These are phyloP conservation scores for Lacerta viridis DNA, from an alignment of 2,797 vertebrate genomes.

Conservation along the genomic window DNA sequence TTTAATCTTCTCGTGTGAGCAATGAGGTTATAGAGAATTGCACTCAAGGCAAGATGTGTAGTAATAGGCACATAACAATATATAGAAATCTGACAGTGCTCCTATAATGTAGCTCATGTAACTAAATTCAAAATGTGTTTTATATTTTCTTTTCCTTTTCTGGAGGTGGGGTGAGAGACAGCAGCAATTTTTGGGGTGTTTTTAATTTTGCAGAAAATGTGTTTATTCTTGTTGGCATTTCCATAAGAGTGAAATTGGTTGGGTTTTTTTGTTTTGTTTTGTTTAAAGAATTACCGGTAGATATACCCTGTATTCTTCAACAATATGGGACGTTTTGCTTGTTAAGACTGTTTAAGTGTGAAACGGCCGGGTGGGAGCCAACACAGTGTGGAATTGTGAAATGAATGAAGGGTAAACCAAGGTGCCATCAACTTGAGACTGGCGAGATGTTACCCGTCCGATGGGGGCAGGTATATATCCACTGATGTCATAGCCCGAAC, in stretches of 20 bases:
- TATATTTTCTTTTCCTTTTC: neutral
- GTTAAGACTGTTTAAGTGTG: constrained; percentile 36
- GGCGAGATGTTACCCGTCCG: too few relatives aligned
- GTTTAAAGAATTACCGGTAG: constrained; percentile 37
- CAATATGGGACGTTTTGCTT: constrained; percentile 33
- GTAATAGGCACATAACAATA: rapidly evolving
- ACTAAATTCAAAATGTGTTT: constrained; percentile 37
- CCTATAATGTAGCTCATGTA: constrained; percentile 27
- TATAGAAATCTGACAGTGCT: neutral
- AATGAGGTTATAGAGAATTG: neutral
- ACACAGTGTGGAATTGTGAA: constrained; percentile 10
- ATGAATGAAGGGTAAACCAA: constrained; percentile 27
- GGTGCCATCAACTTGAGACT: constrained; percentile 9
- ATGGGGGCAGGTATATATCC: too few relatives aligned
- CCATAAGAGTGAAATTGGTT: constrained; percentile 49
- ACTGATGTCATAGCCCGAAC: too few relatives aligned
- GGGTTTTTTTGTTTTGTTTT: neutral
- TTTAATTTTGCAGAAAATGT: constrained; percentile 54
- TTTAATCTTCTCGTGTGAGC: neutral
- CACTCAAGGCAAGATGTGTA: neutral
- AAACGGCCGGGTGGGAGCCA: constrained; percentile 52
- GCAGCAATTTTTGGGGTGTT: constrained; percentile 3
- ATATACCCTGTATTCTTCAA: constrained; percentile 8
- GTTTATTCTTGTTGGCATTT: constrained; percentile 45
- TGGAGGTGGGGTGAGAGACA: constrained; percentile 11